A percentile compares a stretch with the other conserved stretches of the same genome.
Conservation (phyloP, 2,113 vertebrate genomes). For the human (Homo sapiens) region DNA sequence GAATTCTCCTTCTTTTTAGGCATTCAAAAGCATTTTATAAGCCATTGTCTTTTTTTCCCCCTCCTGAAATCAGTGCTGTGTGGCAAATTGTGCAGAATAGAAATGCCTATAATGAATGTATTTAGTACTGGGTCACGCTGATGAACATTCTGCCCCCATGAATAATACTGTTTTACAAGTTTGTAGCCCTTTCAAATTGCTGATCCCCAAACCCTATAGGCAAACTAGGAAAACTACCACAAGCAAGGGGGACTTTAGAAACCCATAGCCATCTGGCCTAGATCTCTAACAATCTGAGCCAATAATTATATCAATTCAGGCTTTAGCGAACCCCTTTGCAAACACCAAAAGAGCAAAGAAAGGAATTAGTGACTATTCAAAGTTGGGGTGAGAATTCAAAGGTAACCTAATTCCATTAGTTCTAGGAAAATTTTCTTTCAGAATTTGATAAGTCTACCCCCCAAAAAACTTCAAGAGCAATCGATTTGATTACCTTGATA, state of each 20-base stretch:
- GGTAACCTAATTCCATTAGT: conserved; percentile 86
- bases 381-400: conserved; percentile 83
- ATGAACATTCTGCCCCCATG: conserved; percentile 91
- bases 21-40: conserved; percentile 88
- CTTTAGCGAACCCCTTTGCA: conserved; percentile 81
- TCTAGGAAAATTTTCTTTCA: conserved; percentile 78
- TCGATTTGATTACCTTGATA: conserved; percentile 74
- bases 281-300: conserved; percentile 88
- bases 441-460: conserved; percentile 68
- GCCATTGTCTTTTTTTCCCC: conserved; percentile 82
- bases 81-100: conserved; percentile 93
- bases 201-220: conserved; percentile 86
- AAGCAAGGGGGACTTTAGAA: conserved; percentile 88
- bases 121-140: conserved; percentile 92
- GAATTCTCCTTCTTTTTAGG: conserved; percentile 80
- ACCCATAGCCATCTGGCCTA: conserved; percentile 91
- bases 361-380: conserved; percentile 85
- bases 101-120: conserved; percentile 93
- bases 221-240: conserved; percentile 87
- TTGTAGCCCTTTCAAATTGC: conserved; percentile 87
- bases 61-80: conserved; percentile 87
- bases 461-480: conserved; percentile 61
- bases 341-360: conserved; percentile 86
- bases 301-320: conserved; percentile 91
- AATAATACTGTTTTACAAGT: conserved; percentile 92